Evolutionary conservation across 2,797 vertebrate species (phyloP).

Genomic region (Lagorchestes hirsutus): DNA sequence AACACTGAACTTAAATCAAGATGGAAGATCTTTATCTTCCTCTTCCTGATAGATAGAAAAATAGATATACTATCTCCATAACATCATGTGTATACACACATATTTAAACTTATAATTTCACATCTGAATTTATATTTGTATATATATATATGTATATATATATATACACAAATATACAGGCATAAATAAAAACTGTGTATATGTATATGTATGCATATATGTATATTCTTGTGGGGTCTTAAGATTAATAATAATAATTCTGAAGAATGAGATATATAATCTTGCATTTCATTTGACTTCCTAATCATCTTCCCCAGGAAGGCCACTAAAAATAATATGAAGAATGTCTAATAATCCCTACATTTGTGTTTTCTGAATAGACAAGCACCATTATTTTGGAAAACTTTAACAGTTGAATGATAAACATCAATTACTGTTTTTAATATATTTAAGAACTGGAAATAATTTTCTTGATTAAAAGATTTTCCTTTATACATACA

Average conservation of each 20-base stretch:
- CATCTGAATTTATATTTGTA: background rate
- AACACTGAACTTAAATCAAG: no score
- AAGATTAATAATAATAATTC: background rate
- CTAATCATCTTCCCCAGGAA: background rate
- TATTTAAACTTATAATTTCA: background rate
- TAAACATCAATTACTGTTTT: no score
- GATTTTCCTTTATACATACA: slow-evolving; percentile 72
- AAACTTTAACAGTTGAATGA: slow-evolving; percentile 70
- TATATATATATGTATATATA: no score
- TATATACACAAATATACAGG: no score
- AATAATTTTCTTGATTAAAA: slow-evolving; percentile 74
- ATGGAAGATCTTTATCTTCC: no score
- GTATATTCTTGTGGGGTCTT: background rate
- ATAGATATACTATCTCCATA: background rate
- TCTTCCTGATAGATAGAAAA: no score
- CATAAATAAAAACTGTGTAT: background rate
- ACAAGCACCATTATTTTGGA: slow-evolving; percentile 73
- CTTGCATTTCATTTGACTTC: background rate
- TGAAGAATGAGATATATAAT: background rate
- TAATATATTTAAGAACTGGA: slow-evolving; percentile 46
- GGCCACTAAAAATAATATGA: slow-evolving; percentile 18
- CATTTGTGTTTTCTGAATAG: slow-evolving; percentile 65
- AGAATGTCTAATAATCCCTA: background rate
- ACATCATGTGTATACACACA: no score
- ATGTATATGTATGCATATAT: background rate